phyloP scores from a whole-genome alignment of 1,140 invertebrate genomes.

The Drosophila varians region DNA sequence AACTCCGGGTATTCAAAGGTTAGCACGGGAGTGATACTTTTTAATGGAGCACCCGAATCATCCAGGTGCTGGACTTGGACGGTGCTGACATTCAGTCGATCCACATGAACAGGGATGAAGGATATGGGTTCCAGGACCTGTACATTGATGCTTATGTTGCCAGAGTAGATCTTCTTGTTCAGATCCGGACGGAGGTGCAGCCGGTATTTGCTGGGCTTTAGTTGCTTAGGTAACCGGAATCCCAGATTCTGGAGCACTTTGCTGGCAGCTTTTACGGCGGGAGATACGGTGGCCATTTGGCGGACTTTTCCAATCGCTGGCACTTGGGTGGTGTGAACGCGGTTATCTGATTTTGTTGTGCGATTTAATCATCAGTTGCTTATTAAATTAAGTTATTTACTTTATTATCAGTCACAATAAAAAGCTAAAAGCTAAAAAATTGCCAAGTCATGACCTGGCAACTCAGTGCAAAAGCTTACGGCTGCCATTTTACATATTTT shows the following conservation, averaged over 20 bases:
- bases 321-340: conserved; percentile 56
- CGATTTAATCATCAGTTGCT: conserved; percentile 13
- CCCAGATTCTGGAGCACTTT: conserved; percentile 70
- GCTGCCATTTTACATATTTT: background rate
- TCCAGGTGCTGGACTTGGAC: conserved; percentile 57
- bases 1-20: conserved; percentile 85
- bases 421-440: background rate
- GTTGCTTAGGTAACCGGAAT: conserved; percentile 87
- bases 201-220: conserved; percentile 90
- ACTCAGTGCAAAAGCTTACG: background rate
- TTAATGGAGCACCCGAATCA: conserved; percentile 50
- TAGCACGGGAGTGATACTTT: conserved; percentile 63
- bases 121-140: conserved; percentile 85
- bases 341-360: conserved; percentile 43
- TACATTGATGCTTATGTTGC: conserved; percentile 89
- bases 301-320: conserved; percentile 37
- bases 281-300: conserved; percentile 56
- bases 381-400: conserved; percentile 1
- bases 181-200: conserved; percentile 90
- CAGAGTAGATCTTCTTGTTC: conserved; percentile 87
- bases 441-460: background rate
- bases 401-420: conserved; percentile 26
- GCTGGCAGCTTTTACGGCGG: conserved; percentile 60
- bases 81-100: conserved; percentile 81
- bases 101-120: conserved; percentile 89